phyloP scores from a whole-genome alignment of 2,797 vertebrate species.

The Melopsittacus undulatus region DNA sequence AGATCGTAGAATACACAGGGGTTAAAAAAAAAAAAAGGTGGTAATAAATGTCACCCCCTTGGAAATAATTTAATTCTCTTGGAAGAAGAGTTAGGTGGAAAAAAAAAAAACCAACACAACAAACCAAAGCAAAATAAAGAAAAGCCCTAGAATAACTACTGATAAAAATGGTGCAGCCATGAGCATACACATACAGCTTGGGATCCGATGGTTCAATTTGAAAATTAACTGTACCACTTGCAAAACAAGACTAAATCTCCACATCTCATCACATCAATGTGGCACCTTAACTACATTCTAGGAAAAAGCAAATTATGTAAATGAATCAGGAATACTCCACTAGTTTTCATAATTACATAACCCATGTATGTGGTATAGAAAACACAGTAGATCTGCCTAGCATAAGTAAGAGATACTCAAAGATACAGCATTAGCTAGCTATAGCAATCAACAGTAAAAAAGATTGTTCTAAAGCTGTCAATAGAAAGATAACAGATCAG shows the following conservation, averaged over 20 bases:
- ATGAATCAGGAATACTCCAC: background rate
- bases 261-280: background rate
- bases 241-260: background rate
- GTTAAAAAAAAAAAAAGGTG: background rate
- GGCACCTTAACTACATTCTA: background rate
- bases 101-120: background rate
- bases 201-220: background rate
- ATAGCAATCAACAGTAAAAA: background rate
- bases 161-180: background rate
- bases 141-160: background rate
- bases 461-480: background rate
- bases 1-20: background rate
- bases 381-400: background rate
- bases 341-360: background rate
- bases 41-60: background rate
- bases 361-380: background rate
- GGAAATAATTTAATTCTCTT: background rate
- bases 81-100: background rate
- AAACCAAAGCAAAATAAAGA: background rate
- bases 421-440: background rate
- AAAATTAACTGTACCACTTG: background rate
- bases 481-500: background rate
- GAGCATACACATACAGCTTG: background rate
- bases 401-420: background rate
- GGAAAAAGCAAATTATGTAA: constrained; percentile 3